phyloP scores from a whole-genome alignment of 2,888 invertebrate species.

The Thereva unica region DNA sequence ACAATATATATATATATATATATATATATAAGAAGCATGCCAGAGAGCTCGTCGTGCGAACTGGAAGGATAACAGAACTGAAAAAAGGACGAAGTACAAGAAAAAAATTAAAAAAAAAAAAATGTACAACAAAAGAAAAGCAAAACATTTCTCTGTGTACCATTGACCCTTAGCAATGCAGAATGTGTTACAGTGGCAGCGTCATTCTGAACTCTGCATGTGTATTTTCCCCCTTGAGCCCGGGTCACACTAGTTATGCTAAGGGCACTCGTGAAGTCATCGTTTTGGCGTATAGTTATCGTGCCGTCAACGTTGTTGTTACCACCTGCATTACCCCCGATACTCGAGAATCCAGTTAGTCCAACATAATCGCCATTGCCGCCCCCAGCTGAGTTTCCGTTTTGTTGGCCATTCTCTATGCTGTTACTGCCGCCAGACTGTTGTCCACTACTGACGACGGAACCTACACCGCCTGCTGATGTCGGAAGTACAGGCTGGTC shows the following conservation, averaged over 20 bases:
- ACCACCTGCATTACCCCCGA: conserved; percentile 41
- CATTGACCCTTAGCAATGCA: conserved; percentile 65
- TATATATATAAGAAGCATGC: too few species aligned
- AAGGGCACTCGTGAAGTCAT: conserved; percentile 65
- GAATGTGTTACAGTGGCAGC: conserved; percentile 64
- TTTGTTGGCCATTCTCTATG: conserved; percentile 30
- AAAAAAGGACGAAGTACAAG: too few species aligned
- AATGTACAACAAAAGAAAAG: not conserved
- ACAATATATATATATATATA: too few species aligned
- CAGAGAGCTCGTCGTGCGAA: too few species aligned
- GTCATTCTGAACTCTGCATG: conserved; percentile 65
- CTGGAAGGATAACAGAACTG: too few species aligned
- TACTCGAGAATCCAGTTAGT: conserved; percentile 47
- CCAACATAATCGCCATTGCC: conserved; percentile 26
- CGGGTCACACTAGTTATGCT: conserved; percentile 64
- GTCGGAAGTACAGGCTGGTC: conserved; percentile 57
- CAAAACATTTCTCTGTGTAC: conserved; percentile 53
- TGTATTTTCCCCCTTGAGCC: conserved; percentile 64
- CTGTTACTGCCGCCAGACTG: conserved; percentile 32
- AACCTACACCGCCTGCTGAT: conserved; percentile 42
- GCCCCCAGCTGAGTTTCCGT: conserved; percentile 8
- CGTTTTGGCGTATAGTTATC: conserved; percentile 64
- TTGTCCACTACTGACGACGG: conserved; percentile 44
- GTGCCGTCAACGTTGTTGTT: conserved; percentile 57
- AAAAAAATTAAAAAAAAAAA: too few species aligned